Evolutionary conservation across 2,797 vertebrate species (phyloP), one percentile per base, ranked within the genome.

Genomic region (Tenualosa thibaudeaui): DNA sequence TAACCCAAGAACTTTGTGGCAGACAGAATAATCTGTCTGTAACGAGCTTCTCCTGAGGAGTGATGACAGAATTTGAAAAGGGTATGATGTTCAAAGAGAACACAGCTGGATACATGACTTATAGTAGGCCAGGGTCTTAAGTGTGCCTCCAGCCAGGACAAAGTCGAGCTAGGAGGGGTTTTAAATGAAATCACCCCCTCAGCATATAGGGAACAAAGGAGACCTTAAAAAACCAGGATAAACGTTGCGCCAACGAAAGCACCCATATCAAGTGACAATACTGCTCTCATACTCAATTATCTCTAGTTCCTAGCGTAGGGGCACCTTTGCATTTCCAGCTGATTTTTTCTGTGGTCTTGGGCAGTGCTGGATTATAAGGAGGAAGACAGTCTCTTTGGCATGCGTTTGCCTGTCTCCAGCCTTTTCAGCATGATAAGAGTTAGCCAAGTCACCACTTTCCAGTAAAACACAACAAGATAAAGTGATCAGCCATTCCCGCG

Each of bases 361-460:
- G 78, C 58, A 83, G 68, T 43, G 37, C 31, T 83, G 68, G 84
- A 87, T 84, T 87, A 87, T 85, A 84, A 81, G 13, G 17, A 81
- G 83, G 82, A 81, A 81, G 84, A 84, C 78, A 58, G 68, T 75
- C 26, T 83, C 84, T 88, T 90, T 83, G 83, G 87, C 83, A 75
- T 85, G 85, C 85, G 85, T 78, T 46, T 22, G 40, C 82, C 85
- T 82, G 88, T 86, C 86, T 86, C 86, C 83, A 85, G 87, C 75
- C 87, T 89, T 86, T 86, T 82, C 62, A 68, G 51, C 19, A 82
- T 86, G 89, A 90, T 90, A 90, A 90, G 82, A 62, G 62, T 78
- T 82, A 43, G 83, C 85, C 84, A 84, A 86, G 84, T 86, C 87
- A 60, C 81, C 84, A 86, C 83, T 83, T 78, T 46, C 71, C 71